Base-by-base conservation (phyloP, 53 echinoderm and acorn worm genomes). In the Holothuria leucospilota region DNA sequence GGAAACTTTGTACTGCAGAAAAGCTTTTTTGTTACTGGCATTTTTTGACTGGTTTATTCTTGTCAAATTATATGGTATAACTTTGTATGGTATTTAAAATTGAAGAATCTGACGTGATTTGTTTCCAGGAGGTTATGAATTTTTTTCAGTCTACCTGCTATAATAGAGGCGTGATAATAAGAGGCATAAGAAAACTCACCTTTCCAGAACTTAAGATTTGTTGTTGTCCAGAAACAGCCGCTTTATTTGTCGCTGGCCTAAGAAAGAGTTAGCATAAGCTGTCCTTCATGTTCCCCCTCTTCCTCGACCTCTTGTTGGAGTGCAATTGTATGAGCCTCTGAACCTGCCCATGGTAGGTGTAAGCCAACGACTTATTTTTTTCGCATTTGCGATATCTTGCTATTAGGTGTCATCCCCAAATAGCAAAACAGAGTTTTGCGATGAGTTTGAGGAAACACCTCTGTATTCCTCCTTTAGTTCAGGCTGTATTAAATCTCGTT, bases 51-150 rank as follows among this genome's bases (percentile, higher is more conserved):
- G 69, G 82, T 20, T 82, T 59, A 24, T 62, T 59, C 24, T 28
- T 18, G 39, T 88, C 59, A 88, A 88, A 90, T 62, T 88, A 86
- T 53, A 88, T 65, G 12, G 72, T 51, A 41, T 88, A 82, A 38
- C 84, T 82, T 69, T 62, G n/a, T 8, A 82, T 66, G 29, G 88
- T 77, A 28, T 85, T 51, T 51, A 84, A 66, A 46, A 82, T 88
- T 38, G 30, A n/a, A 70, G n/a, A n/a, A n/a, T n/a, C n/a, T n/a
- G n/a, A n/a, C n/a, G n/a, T n/a, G n/a, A n/a, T n/a, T n/a, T n/a
- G 59, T 59, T 64, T 30, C 88, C 90, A 90, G 18, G 24, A 10
- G 24, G 28, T n/a, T n/a, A 62, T 5, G 39, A 62, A 30, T 2
- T 63, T 38, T 63, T 63, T 39, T n/a, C 20, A 82, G 82, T 42